phyloP scores from a whole-genome alignment of 2,888 invertebrate species.

The Anthoptus insignis region DNA sequence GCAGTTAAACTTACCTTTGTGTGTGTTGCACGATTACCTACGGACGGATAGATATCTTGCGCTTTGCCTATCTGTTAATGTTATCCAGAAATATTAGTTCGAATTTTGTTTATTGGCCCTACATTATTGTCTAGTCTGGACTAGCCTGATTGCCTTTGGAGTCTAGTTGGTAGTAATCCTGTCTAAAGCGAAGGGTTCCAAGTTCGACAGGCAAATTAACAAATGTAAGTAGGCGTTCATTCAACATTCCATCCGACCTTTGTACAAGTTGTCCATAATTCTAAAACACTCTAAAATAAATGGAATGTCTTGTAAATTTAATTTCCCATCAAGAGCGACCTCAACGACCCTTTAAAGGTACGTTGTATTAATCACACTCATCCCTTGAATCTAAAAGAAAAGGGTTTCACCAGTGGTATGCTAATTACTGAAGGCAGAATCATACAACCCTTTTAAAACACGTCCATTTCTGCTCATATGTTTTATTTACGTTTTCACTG shows the following conservation, averaged over 20 bases:
- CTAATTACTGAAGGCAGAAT: constrained; percentile 68
- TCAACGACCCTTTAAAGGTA: constrained; percentile 55
- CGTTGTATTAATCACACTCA: constrained; percentile 57
- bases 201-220: too few species aligned
- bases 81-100: too few species aligned
- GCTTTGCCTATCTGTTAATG: too few species aligned
- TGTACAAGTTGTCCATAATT: not conserved
- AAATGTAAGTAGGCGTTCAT: too few species aligned
- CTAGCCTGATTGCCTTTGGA: too few species aligned
- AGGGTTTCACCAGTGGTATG: constrained; percentile 65
- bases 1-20: too few species aligned
- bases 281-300: constrained; percentile 23
- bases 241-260: not conserved
- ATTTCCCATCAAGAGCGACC: constrained; percentile 36
- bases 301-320: constrained; percentile 29
- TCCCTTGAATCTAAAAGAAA: constrained; percentile 66
- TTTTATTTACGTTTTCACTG: constrained; percentile 42
- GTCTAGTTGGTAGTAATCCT: too few species aligned
- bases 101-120: too few species aligned
- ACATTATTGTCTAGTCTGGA: too few species aligned
- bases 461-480: constrained; percentile 42
- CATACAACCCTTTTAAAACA: constrained; percentile 67
- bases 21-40: too few species aligned
- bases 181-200: too few species aligned
- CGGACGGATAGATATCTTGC: too few species aligned